Conservation (phyloP, 2,113 vertebrate genomes). For the Patagioenas fasciata region DNA sequence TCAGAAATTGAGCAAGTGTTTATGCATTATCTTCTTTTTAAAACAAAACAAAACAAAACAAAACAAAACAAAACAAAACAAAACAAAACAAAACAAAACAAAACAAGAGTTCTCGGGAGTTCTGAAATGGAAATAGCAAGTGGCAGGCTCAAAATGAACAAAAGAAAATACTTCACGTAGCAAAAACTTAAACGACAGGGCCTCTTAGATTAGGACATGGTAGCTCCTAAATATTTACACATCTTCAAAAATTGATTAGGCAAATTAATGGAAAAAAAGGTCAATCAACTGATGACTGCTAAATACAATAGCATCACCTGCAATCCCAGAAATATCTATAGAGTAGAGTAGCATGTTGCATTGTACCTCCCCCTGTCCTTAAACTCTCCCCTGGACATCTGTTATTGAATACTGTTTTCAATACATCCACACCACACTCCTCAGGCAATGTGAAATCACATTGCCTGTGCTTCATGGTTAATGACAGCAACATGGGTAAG, state of each 20-base stretch:
- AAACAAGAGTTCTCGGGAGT: neutral
- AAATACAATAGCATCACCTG: fast-evolving
- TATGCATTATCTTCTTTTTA: neutral
- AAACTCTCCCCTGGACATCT: neutral
- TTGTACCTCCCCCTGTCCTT: neutral
- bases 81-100: neutral
- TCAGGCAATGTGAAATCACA: neutral
- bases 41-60: neutral
- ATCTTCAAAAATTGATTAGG: neutral
- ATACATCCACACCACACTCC: neutral
- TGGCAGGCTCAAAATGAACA: neutral
- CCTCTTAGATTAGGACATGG: neutral
- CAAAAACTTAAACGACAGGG: neutral
- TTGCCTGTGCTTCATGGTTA: neutral
- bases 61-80: neutral
- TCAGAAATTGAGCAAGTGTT: neutral
- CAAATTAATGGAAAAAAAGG: neutral
- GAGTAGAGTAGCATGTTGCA: neutral
- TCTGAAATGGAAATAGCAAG: neutral
- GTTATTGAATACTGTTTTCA: neutral
- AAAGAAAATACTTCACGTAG: neutral
- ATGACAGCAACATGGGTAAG: neutral
- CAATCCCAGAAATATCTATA: neutral
- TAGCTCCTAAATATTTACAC: neutral
- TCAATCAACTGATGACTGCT: neutral